Evolutionary conservation across 2,888 invertebrate species (phyloP).

Genomic region (Eupithecia dodoneata): DNA sequence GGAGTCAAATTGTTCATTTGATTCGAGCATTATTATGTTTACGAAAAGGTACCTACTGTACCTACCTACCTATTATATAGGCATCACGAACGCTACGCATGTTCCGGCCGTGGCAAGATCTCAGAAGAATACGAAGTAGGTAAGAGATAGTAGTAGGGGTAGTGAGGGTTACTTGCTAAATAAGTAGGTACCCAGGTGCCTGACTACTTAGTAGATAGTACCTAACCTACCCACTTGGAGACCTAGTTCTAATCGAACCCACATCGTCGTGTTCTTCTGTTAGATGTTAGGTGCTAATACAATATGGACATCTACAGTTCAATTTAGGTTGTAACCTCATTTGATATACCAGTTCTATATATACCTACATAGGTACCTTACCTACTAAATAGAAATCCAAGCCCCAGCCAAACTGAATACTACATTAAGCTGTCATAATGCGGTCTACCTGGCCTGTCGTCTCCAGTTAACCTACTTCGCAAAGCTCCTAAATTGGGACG

Average conservation of each 20-base stretch:
- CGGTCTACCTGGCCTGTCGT: background rate
- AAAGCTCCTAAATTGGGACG: slow-evolving; percentile 10
- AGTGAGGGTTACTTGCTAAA: too few relatives aligned
- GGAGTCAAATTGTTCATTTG: slow-evolving; percentile 5
- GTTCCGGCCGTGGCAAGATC: background rate
- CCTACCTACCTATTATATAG: background rate
- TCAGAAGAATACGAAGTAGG: too few relatives aligned
- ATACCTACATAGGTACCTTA: too few relatives aligned
- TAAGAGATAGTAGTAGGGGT: too few relatives aligned
- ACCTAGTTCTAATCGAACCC: too few relatives aligned
- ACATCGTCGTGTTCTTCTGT: too few relatives aligned
- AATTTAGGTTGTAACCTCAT: background rate
- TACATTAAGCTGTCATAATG: background rate
- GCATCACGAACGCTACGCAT: background rate
- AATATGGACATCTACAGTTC: too few relatives aligned
- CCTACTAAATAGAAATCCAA: background rate
- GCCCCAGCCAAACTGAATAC: background rate
- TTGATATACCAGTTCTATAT: background rate
- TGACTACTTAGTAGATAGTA: too few relatives aligned
- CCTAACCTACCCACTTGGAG: too few relatives aligned
- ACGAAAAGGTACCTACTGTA: background rate
- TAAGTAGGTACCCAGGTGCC: too few relatives aligned
- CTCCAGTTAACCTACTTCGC: background rate
- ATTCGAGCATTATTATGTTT: background rate
- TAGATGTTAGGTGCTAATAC: too few relatives aligned